phyloP scores from a whole-genome alignment of 2,888 invertebrate species.

The Silvanus unidentatus region DNA sequence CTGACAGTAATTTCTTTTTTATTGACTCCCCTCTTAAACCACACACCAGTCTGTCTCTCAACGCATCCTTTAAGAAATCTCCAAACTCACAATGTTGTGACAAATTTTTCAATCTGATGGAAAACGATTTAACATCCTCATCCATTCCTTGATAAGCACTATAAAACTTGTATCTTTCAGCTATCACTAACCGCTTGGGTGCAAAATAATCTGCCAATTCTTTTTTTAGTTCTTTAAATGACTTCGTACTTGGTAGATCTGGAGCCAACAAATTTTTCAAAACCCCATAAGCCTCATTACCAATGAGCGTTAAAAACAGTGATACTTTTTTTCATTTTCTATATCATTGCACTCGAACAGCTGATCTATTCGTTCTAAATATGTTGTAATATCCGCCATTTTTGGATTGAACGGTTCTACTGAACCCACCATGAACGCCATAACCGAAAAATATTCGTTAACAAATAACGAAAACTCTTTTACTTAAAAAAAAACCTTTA shows the following conservation, averaged over 20 bases:
- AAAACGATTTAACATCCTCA: constrained; percentile 16
- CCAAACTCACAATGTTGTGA: constrained; percentile 25
- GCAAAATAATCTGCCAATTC: constrained; percentile 3
- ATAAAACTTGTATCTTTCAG: constrained; percentile 28
- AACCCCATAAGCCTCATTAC: constrained; percentile 6
- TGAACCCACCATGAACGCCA: no score
- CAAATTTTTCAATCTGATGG: constrained; percentile 21
- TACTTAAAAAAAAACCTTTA: no score
- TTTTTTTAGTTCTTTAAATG: constrained; percentile 3
- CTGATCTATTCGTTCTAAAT: constrained; percentile 25
- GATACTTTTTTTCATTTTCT: constrained; percentile 9
- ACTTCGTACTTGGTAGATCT: constrained; percentile 6
- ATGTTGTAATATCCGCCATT: constrained; percentile 10
- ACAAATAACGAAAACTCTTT: no score
- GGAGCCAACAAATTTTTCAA: constrained; percentile 7
- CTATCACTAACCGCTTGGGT: constrained; percentile 22
- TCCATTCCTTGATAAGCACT: constrained; percentile 19
- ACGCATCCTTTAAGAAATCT: constrained; percentile 22
- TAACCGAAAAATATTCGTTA: no score
- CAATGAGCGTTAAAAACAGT: constrained; percentile 6
- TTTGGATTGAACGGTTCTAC: constrained; percentile 17
- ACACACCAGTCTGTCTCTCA: constrained; percentile 21
- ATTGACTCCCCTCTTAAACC: constrained; percentile 18
- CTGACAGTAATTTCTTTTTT: constrained; percentile 15
- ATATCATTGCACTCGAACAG: constrained; percentile 22